A percentile compares a stretch with the other conserved stretches of the same genome.
Evolutionary conservation across 2,888 invertebrate species (phyloP).

Genomic region (Halictus quadricinctus): DNA sequence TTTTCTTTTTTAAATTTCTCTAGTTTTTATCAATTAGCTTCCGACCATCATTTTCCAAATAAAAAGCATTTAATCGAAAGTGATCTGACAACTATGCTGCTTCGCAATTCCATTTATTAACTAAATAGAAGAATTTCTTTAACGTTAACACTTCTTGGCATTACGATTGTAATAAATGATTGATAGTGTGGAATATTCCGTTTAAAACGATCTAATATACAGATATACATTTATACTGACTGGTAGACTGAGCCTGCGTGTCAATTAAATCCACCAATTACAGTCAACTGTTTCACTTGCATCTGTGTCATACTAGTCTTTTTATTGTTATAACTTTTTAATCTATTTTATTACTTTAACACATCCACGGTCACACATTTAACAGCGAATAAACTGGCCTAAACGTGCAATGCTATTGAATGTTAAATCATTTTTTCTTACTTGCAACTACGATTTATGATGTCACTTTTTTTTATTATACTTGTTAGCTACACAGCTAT

Average conservation of each 20-base stretch:
- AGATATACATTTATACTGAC: constrained; percentile 33
- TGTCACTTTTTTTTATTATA: neutral
- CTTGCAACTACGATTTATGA: neutral
- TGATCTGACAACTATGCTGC: neutral
- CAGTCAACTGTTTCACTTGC: constrained; percentile 38
- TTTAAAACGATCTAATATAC: constrained; percentile 17
- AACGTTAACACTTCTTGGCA: neutral
- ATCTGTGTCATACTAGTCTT: neutral
- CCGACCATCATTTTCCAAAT: neutral
- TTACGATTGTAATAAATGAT: constrained; percentile 5
- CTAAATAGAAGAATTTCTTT: neutral
- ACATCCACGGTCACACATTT: neutral
- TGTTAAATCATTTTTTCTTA: neutral
- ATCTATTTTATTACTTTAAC: constrained; percentile 16
- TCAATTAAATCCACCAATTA: constrained; percentile 53
- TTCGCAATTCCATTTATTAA: neutral
- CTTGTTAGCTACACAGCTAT: neutral
- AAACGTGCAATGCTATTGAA: neutral
- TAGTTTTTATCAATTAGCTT: neutral
- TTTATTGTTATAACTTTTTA: constrained; percentile 26
- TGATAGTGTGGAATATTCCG: constrained; percentile 34
- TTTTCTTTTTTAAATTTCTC: neutral
- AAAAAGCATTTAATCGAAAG: neutral
- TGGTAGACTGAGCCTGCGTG: constrained; percentile 31
- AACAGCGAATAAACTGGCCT: neutral